Conservation (phyloP, 2,797 vertebrate genomes). For the Acestrorhynchus altus region DNA sequence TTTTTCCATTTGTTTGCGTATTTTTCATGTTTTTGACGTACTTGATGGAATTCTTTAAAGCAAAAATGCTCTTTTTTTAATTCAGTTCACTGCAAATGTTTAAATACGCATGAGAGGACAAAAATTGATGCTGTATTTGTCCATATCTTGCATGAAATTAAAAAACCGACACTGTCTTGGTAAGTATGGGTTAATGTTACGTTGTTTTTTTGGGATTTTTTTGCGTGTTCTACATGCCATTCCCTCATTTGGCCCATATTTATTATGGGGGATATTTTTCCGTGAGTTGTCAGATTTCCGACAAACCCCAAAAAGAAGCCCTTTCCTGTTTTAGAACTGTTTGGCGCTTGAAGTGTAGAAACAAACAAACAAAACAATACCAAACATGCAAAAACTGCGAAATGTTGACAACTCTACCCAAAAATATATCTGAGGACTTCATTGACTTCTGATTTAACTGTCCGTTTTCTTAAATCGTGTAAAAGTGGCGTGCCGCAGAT, state of each 20-base stretch:
- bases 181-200: constrained; percentile 82
- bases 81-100: constrained; percentile 74
- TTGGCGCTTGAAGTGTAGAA: constrained; percentile 56
- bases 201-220: constrained; percentile 66
- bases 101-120: constrained; percentile 79
- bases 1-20: constrained; percentile 54
- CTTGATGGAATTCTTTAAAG: constrained; percentile 14
- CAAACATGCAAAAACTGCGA: constrained; percentile 57
- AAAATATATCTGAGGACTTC: constrained; percentile 87
- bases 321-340: constrained; percentile 37
- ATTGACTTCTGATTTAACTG: constrained; percentile 85
- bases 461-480: constrained; percentile 83
- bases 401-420: constrained; percentile 87
- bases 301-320: constrained; percentile 51
- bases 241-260: constrained; percentile 81
- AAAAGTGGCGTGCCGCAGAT: constrained; percentile 74
- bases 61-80: constrained; percentile 64
- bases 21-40: constrained; percentile 61
- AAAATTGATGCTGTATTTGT: constrained; percentile 88
- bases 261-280: constrained; percentile 88
- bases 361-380: constrained; percentile 18
- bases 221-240: constrained; percentile 81
- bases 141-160: constrained; percentile 87
- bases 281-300: constrained; percentile 88
- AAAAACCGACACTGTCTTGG: constrained; percentile 85